Evolutionary conservation across 2,797 vertebrate genomes (phyloP), one percentile per base, ranked within the genome.

Genomic region (Alca torda): DNA sequence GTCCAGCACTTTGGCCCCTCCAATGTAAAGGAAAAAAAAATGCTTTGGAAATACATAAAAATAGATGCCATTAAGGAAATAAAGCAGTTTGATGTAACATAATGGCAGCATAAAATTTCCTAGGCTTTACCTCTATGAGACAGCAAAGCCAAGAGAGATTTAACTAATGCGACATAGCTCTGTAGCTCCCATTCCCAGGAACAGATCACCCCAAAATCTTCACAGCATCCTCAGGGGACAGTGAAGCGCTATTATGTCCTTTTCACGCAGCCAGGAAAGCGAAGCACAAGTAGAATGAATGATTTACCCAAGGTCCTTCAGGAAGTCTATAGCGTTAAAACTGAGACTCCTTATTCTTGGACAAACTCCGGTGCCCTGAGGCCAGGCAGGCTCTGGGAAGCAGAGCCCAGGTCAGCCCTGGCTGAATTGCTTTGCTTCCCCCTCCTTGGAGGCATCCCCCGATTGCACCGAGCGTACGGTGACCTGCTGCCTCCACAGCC

Each of bases 51-150:
- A 63, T 18, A 59, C 10, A 67, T 82, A 74, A 82, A 93, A 89
- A 93, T 67, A 92, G 79, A 67, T 68, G 25, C 35, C 51, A 76
- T 54, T 81, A 89, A 82, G 90, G 53, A 93, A 94, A 77, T 83
- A 92, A 91, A 85, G 4, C 54, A 73, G 51, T 77, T 81, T 81
- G 48, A 74, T 78, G 17, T 25, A 84, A 59, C 6, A 0, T 16
- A 51, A 11, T 8, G 75, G 20, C 45, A 90, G 63, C 6, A 12
- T 54, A 28, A 41, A 84, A 13, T 17, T 54, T 54, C 33, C 69
- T 64, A 16, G 0, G 1, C 23, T 87, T 78, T 84, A 45, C 35
- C n/a, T 93, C 37, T 48, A 2, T 51, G 56, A 94, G 56, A 75
- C 39, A 51, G 48, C 79, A 96, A 83, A 89, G 41, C 51, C 86